phyloP scores from a whole-genome alignment of 2,888 invertebrate genomes.

The Rhagophthalmus giganteus region DNA sequence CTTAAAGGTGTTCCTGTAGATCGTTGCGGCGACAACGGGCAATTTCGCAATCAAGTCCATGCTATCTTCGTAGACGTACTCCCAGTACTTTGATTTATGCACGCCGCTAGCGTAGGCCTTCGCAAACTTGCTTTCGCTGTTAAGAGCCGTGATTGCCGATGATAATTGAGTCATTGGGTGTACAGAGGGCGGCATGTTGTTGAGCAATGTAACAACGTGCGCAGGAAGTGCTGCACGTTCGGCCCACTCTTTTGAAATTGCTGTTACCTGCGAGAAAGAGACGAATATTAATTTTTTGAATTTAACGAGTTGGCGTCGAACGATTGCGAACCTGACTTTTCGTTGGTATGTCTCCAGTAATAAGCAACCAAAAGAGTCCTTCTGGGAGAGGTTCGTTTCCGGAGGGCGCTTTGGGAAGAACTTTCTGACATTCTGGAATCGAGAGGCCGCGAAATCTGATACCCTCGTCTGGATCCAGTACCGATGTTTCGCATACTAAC shows the following conservation, averaged over 20 bases:
- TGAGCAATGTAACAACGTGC: constrained; percentile 91
- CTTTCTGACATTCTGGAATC: constrained; percentile 89
- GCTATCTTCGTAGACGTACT: constrained; percentile 86
- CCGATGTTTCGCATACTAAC: constrained; percentile 92
- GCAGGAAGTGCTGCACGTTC: constrained; percentile 85
- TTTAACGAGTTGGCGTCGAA: too few species aligned
- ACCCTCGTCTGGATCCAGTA: constrained; percentile 92
- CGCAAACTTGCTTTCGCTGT: constrained; percentile 90
- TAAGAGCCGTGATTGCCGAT: constrained; percentile 87
- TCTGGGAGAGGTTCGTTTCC: constrained; percentile 88
- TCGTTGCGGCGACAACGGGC: constrained; percentile 91
- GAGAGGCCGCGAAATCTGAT: constrained; percentile 93
- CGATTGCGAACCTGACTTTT: too few species aligned
- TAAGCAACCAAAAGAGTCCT: constrained; percentile 90
- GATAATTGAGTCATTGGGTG: constrained; percentile 96
- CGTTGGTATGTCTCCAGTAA: constrained; percentile 86
- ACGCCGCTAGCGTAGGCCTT: constrained; percentile 88
- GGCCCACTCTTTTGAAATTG: constrained; percentile 83
- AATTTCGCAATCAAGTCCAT: constrained; percentile 95
- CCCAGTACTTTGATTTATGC: constrained; percentile 90
- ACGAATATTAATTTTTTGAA: too few species aligned
- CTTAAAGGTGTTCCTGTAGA: constrained; percentile 86
- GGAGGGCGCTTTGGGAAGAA: constrained; percentile 78
- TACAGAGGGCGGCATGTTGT: constrained; percentile 84
- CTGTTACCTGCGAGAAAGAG: constrained; percentile 59